Base-by-base conservation (phyloP, 2,113 vertebrate species). In the Rhynchopsitta pachyrhyncha region DNA sequence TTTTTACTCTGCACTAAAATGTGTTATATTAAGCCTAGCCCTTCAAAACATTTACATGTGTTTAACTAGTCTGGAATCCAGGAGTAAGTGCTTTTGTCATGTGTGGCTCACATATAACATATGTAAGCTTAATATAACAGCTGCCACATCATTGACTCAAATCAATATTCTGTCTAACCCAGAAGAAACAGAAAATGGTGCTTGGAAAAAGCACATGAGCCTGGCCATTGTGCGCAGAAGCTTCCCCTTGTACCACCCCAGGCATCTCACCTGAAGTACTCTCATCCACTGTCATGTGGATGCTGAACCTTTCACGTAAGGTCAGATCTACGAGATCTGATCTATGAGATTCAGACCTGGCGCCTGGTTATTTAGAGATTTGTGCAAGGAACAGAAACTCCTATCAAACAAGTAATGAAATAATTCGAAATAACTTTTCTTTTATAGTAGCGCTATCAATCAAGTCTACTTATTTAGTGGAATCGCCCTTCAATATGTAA, bases 271-370 rank as follows among this genome's bases (percentile, higher is more conserved):
- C 11, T 31, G 22, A n/a, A 81, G n/a, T 85, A 37, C 37, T 37
- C 55, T 71, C 57, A n/a, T 18, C 44, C 2, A 0, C 7, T 44
- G 20, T 19, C 8, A 1, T 16, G 39, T 1, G 3, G 20, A 11
- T 47, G 18, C 31, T 57, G 87, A 85, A 4, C 11, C 6, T 59
- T 53, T 14, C 44, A 29, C 0, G 1, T 14, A 11, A 25, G 8
- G 1, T 39, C 10, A 50, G 18, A 20, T 84, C 62, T 44, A 14
- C 1, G 3, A 47, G 55, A 49, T 7, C 29, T 7, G 52, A 31
- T 83, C 62, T 44, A 14, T 1, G 3, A 47, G 64, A 41, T 5
- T 79, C 64, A 71, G 20, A 29, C 3, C 37, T 17, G 42, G 22
- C 8, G 19, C 41, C 27, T 29, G 4, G 10, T 44, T 47, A 17